Base-by-base conservation (phyloP, 2,888 invertebrate genomes). In the Noctua janthe region DNA sequence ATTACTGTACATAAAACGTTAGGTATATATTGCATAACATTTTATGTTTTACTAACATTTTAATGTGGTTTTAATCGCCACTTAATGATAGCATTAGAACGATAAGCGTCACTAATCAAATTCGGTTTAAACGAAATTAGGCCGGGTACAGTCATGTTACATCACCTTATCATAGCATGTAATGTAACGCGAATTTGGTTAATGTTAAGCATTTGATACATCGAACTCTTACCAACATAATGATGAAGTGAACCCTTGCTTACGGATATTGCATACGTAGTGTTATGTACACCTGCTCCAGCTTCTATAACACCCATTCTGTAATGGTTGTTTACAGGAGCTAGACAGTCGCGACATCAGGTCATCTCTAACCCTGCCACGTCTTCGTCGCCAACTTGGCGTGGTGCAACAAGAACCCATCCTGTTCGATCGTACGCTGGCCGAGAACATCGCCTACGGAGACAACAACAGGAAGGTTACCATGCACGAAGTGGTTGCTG, bases 401-500 rank as follows among this genome's bases (percentile, higher is more conserved):
- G 97, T 99, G 67, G 98, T 99, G 2, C 98, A 98, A 3, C 99
- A 99, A 94, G 99, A 99, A 91, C 99, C 99, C 0, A 98, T 98
- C 7, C 97, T 99, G 0, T 99, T 99, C 94, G 98, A 98, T 92
- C 97, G 98, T 74, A 98, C 98, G 29, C 98, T 99, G 71, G 98
- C 97, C 0, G 98, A 99, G 91, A 99, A 99, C 93, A 99, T 99
- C 88, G 98, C 98, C 0, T 99, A 99, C 92, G 99, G 99, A 6
- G 98, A 98, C 93, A 98, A 98, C 92, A 97, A 96, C 76, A 97
- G 98, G 13, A 95, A 97, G 49, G 98, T 98, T 66, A 93, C 97
- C 62, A 98, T 98, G 97, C 97, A 97, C 71, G 98, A 99, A 91
- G 97, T 99, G 74, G 98, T 98, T n/a, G 97, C 97, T 71, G 98